These are phyloP conservation scores for Erynnis tages DNA, from an alignment of 2,888 invertebrate species.

Conservation along the genomic window DNA sequence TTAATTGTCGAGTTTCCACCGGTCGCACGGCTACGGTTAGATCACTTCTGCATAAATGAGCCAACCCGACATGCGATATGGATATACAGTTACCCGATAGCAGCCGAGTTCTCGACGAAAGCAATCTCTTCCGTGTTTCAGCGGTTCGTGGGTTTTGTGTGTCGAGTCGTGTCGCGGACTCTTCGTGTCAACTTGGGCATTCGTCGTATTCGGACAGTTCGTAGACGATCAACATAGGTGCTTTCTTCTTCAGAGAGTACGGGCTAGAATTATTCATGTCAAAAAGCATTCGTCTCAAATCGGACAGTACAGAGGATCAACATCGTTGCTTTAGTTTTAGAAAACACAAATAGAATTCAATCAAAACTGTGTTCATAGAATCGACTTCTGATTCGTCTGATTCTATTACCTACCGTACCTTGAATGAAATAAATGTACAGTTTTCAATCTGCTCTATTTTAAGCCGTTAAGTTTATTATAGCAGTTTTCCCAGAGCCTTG, in stretches of 20 bases:
- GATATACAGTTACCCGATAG: conserved; percentile 22
- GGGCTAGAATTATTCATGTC: neutral
- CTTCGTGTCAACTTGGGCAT: neutral
- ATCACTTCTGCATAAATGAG: conserved; percentile 14
- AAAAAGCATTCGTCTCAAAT: neutral
- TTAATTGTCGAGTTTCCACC: conserved; percentile 7
- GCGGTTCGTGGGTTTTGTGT: neutral
- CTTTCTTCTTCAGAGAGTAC: too few species aligned
- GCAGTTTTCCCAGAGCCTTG: too few species aligned
- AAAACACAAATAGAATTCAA: neutral
- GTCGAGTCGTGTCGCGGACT: too few species aligned
- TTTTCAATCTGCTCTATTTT: too few species aligned
- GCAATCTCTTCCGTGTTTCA: conserved; percentile 13
- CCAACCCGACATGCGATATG: conserved; percentile 8
- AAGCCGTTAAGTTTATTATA: too few species aligned
- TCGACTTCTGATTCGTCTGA: too few species aligned
- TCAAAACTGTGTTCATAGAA: too few species aligned
- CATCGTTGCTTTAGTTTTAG: neutral
- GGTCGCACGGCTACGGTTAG: conserved; percentile 23
- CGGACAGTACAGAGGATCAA: neutral
- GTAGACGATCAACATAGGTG: too few species aligned
- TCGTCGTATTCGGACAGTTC: neutral
- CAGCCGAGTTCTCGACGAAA: conserved; percentile 12
- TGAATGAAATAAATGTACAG: too few species aligned
- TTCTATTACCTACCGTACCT: too few species aligned